Percentiles rank a stretch among this genome's conserved stretches.
Evolutionary conservation across 2,797 vertebrate genomes (phyloP).

Genomic region (Nyctibius grandis): DNA sequence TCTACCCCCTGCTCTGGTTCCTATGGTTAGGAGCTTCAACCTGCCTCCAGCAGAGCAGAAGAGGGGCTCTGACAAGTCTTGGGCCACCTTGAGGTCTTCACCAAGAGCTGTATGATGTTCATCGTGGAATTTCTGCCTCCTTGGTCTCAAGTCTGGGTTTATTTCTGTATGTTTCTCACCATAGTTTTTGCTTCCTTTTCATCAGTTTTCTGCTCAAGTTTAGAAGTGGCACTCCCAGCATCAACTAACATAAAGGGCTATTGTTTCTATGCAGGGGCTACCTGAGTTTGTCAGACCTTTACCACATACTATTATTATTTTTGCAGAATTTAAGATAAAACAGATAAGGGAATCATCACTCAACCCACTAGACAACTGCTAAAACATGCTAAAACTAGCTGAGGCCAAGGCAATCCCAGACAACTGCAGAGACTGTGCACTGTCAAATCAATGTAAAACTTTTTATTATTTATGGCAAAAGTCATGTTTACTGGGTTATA

Average conservation of each 20-base stretch:
- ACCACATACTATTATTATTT: not conserved
- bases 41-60: not conserved
- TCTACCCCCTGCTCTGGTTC: not conserved
- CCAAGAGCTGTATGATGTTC: not conserved
- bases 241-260: not conserved
- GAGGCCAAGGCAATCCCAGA: not conserved
- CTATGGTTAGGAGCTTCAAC: not conserved
- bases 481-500: not conserved
- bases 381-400: not conserved
- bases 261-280: not conserved
- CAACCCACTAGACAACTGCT: fast-evolving
- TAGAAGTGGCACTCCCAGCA: not conserved
- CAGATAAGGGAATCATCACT: not conserved
- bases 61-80: not conserved
- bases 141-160: fast-evolving
- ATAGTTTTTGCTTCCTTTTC: not conserved
- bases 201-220: not conserved
- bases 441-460: not conserved
- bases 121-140: not conserved
- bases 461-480: not conserved
- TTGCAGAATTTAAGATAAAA: not conserved
- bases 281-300: not conserved
- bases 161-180: not conserved
- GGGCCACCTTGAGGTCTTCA: fast-evolving
- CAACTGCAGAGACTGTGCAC: not conserved